Base-by-base conservation (phyloP, 30 jellyfish, hydroid and myxozoan species). In the Chrysaora quinquecirrha region DNA sequence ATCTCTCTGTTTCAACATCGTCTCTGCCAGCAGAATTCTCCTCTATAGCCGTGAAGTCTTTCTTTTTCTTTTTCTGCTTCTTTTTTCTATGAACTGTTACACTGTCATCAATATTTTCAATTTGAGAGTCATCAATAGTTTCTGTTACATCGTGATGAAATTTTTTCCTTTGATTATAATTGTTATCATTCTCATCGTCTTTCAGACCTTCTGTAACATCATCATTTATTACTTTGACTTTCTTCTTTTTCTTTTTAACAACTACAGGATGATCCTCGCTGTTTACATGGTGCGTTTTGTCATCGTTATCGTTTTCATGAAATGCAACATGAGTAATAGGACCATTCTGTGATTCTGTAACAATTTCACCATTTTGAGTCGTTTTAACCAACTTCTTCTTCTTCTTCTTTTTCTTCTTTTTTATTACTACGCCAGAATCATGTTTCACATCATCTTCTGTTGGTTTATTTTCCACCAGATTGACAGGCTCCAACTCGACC, bases 391-490 rank as follows among this genome's bases (percentile, higher is more conserved):
- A 21, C 20, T 29, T 25, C 31, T 48, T 49, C 43, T 73, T 84
- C 81, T 75, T 84, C 60, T 84, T 75, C 70, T 85, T 85, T 66
- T 85, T 85, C 78, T 84, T 70, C 65, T 73, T 32, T 65, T 67
- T 85, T 54, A 56, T 84, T 38, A 61, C 74, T 30, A 25, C 47
- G 0, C 78, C 24, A 32, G 84, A 21, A 1, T 64, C 83, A 11
- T 56, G 24, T 56, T 62, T 20, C 29, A 38, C 72, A 20, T 34
- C 47, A 3, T 63, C 88, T 18, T 71, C 76, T 27, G 43, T 80
- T 0, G 75, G 46, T n/a, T n/a, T n/a, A n/a, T n/a, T n/a, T n/a
- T n/a, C n/a, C n/a, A n/a, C n/a, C n/a, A n/a, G n/a, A n/a, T n/a
- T n/a, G n/a, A n/a, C n/a, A n/a, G n/a, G n/a, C n/a, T n/a, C n/a